Evolutionary conservation across 1,140 invertebrate genomes (phyloP).

Genomic region (Acromyrmex echinatior): DNA sequence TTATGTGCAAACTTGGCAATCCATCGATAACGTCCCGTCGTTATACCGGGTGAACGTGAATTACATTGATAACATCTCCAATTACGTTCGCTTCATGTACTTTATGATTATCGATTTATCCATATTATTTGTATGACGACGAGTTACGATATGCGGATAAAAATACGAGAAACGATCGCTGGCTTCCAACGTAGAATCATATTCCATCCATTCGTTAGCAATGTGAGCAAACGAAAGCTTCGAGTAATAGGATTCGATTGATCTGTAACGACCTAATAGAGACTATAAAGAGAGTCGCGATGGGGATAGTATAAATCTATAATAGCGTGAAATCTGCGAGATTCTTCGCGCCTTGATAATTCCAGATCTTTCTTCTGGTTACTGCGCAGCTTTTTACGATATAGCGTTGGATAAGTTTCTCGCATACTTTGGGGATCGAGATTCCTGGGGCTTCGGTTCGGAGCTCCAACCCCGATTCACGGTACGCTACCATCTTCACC

Average conservation of each 20-base stretch:
- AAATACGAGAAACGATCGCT: neutral
- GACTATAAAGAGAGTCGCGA: neutral
- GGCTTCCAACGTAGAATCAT: neutral
- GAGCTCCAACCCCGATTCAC: slow-evolving; percentile 40
- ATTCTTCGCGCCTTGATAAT: neutral
- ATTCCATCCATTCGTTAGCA: neutral
- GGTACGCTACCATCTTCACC: slow-evolving; percentile 62
- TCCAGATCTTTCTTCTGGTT: neutral
- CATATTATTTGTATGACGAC: slow-evolving; percentile 20
- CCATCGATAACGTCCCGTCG: slow-evolving; percentile 54
- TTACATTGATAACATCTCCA: slow-evolving; percentile 53
- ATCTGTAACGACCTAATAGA: neutral
- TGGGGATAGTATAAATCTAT: slow-evolving; percentile 24
- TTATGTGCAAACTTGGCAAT: slow-evolving; percentile 62
- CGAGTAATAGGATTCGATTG: slow-evolving; percentile 4
- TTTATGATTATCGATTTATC: slow-evolving; percentile 50
- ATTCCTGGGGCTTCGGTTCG: slow-evolving; percentile 42
- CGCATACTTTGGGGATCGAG: slow-evolving; percentile 56
- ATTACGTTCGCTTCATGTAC: slow-evolving; percentile 46
- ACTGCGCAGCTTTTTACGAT: slow-evolving; percentile 42
- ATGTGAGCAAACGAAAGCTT: neutral
- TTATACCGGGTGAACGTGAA: slow-evolving; percentile 55
- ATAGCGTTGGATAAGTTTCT: slow-evolving; percentile 53
- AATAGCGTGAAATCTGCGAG: slow-evolving; percentile 20
- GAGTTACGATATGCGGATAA: neutral